Conservation (phyloP, 1,140 invertebrate species). For the Aphelenchoides fujianensis region DNA sequence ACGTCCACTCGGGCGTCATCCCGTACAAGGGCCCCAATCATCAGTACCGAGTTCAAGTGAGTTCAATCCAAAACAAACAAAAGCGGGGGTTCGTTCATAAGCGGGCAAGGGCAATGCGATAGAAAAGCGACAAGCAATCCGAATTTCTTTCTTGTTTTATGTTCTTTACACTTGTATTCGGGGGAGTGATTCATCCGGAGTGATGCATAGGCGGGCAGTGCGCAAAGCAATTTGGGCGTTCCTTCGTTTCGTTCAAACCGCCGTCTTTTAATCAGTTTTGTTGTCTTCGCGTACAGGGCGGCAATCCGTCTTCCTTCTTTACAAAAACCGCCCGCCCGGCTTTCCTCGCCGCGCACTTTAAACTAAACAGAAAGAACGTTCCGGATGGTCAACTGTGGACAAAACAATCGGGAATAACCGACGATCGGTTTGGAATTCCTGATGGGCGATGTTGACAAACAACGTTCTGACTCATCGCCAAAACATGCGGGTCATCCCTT, state of each 20-base stretch:
- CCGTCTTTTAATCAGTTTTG: neutral
- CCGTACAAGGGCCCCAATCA: constrained; percentile 61
- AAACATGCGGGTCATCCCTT: no score
- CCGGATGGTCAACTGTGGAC: no score
- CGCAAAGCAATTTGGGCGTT: constrained; percentile 3
- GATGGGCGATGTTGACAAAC: no score
- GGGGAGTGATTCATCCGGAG: no score
- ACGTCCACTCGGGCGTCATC: constrained; percentile 58
- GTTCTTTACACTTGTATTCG: no score
- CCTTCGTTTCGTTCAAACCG: neutral
- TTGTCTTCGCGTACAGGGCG: neutral
- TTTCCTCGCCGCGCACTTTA: neutral
- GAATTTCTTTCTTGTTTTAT: no score
- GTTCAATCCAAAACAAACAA: neutral
- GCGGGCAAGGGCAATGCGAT: no score
- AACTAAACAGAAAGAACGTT: no score
- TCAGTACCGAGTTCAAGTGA: constrained; percentile 61
- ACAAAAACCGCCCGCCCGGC: neutral
- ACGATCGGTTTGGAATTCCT: no score
- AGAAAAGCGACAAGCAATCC: no score
- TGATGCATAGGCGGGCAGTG: neutral
- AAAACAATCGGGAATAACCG: no score
- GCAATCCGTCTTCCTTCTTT: neutral
- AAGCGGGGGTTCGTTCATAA: constrained; percentile 8
- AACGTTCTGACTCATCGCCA: no score